Percentiles rank a stretch among this genome's conserved stretches.
Evolutionary conservation across 2,888 invertebrate species (phyloP).

Genomic region (Spodoptera littoralis): DNA sequence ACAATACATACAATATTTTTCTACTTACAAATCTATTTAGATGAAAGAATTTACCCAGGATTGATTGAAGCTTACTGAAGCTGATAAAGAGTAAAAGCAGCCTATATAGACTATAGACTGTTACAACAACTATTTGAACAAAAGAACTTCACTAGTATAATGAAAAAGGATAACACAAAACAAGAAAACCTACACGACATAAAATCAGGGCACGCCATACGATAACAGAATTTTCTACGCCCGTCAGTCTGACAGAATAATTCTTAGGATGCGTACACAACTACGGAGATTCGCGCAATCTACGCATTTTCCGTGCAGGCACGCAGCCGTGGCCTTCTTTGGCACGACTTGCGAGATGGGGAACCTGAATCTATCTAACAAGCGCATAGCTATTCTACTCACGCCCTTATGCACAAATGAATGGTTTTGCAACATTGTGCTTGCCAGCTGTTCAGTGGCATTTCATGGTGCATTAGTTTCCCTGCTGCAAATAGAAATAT

Average conservation of each 20-base stretch:
- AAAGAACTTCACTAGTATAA: not conserved
- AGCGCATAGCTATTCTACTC: not conserved
- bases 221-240: slow-evolving; percentile 39
- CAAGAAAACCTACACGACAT: not conserved
- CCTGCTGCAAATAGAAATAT: slow-evolving; percentile 39
- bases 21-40: too few relatives aligned
- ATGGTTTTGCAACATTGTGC: slow-evolving; percentile 34
- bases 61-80: too few relatives aligned
- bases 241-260: slow-evolving; percentile 25
- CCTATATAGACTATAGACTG: too few relatives aligned
- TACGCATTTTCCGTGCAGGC: not conserved
- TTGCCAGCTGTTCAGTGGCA: slow-evolving; percentile 21
- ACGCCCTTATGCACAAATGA: slow-evolving; percentile 16
- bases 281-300: not conserved
- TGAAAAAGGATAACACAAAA: not conserved
- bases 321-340: slow-evolving; percentile 1
- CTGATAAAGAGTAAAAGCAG: too few relatives aligned
- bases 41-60: too few relatives aligned
- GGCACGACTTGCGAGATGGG: not conserved
- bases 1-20: too few relatives aligned
- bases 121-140: too few relatives aligned
- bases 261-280: slow-evolving; percentile 11
- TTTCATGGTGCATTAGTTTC: slow-evolving; percentile 39
- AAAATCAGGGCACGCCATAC: slow-evolving; percentile 7
- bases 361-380: not conserved